A percentile compares a stretch with the other conserved stretches of the same genome.
These are phyloP conservation scores for Brotogeris chrysoptera DNA, from an alignment of 2,797 vertebrate genomes.

Conservation along the genomic window DNA sequence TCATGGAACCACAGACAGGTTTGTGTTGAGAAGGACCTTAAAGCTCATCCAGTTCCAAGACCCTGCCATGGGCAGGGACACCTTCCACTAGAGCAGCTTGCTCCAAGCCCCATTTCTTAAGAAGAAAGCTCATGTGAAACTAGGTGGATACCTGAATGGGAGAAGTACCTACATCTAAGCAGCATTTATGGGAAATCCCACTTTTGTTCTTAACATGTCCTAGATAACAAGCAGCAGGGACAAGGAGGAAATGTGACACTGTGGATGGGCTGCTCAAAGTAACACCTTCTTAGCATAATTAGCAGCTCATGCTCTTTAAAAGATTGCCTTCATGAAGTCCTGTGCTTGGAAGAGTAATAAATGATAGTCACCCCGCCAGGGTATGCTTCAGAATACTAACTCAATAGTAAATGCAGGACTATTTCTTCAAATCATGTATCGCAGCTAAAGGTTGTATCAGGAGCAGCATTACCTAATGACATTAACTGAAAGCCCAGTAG, in stretches of 20 bases:
- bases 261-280: not conserved
- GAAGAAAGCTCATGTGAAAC: not conserved
- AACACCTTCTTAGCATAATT: not conserved
- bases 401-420: constrained; percentile 49
- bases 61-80: not conserved
- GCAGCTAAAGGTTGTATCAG: not conserved
- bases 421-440: constrained; percentile 45
- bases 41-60: not conserved
- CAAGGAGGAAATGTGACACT: not conserved
- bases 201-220: not conserved
- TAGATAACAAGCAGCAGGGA: not conserved
- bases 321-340: constrained; percentile 29
- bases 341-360: constrained; percentile 22
- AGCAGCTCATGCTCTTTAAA: not conserved
- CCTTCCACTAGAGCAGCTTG: not conserved
- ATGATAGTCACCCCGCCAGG: constrained; percentile 4
- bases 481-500: constrained; percentile 12
- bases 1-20: not conserved
- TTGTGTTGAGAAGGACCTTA: not conserved
- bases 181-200: not conserved
- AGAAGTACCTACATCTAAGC: not conserved
- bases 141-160: not conserved
- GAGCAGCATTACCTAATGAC: constrained; percentile 27
- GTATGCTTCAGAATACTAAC: constrained; percentile 48
- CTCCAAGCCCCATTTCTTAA: not conserved